These are phyloP conservation scores for Catharus minimus DNA, from an alignment of 2,113 vertebrate species.

Conservation along the genomic window DNA sequence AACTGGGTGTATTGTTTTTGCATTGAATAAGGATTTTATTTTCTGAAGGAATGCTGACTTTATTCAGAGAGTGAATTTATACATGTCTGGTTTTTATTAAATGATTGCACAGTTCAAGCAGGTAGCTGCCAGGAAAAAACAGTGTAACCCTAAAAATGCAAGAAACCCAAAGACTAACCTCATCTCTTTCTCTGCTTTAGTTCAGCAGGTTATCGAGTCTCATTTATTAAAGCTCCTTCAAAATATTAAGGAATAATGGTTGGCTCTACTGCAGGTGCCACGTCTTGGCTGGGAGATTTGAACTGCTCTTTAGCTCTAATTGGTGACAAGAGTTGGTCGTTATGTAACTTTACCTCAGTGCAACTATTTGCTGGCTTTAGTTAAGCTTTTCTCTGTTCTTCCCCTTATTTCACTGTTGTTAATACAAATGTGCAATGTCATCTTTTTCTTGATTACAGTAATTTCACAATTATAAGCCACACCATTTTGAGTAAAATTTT, in stretches of 20 bases:
- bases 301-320: background rate
- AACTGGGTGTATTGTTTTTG: background rate
- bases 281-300: background rate
- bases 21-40: background rate
- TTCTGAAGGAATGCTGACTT: background rate
- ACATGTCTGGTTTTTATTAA: background rate
- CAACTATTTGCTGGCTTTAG: constrained; percentile 47
- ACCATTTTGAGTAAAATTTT: too few species aligned
- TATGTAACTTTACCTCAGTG: constrained; percentile 58
- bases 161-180: background rate
- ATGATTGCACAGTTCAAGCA: background rate
- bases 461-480: too few species aligned
- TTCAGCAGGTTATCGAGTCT: constrained; percentile 97
- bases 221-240: constrained; percentile 92
- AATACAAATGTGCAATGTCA: constrained; percentile 22
- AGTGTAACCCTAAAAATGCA: background rate
- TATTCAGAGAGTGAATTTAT: background rate
- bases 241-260: constrained; percentile 87
- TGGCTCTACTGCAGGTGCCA: background rate
- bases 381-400: constrained; percentile 58
- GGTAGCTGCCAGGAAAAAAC: background rate
- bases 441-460: constrained; percentile 13
- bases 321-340: constrained; percentile 27
- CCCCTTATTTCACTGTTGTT: constrained; percentile 22
- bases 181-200: constrained; percentile 68